phyloP scores from a whole-genome alignment of 2,888 invertebrate genomes.

The Dicranocentrus wangi region DNA sequence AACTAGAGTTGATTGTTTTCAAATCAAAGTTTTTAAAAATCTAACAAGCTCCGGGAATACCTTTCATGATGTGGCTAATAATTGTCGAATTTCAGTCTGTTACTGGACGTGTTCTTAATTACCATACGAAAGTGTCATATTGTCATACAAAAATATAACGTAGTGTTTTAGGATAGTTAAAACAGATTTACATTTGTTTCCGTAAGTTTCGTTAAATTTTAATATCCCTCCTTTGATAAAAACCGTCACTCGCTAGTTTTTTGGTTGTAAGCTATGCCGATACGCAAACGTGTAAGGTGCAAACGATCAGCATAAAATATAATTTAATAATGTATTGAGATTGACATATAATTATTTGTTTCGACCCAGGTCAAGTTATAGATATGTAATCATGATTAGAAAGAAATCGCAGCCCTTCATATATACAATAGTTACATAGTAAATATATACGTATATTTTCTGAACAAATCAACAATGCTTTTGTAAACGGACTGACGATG shows the following conservation, averaged over 20 bases:
- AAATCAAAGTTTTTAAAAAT: not conserved
- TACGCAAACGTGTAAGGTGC: not conserved
- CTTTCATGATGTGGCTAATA: no score
- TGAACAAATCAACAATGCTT: slow-evolving; percentile 2
- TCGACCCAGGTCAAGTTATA: not conserved
- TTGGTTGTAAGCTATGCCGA: no score
- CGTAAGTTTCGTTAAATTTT: no score
- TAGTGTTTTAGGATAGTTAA: not conserved
- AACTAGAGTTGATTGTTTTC: slow-evolving; percentile 4
- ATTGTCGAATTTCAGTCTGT: slow-evolving; percentile 7
- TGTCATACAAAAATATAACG: slow-evolving; percentile 36
- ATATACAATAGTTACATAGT: not conserved
- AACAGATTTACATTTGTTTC: no score
- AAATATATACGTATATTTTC: slow-evolving; percentile 4
- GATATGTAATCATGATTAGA: not conserved
- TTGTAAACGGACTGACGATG: slow-evolving; percentile 1
- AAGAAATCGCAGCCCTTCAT: slow-evolving; percentile 1
- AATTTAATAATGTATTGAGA: not conserved
- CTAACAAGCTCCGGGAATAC: no score
- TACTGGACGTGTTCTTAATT: slow-evolving; percentile 42
- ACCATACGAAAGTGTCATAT: slow-evolving; percentile 51
- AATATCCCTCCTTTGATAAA: no score
- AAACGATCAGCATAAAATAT: slow-evolving; percentile 5
- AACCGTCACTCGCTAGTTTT: not conserved
- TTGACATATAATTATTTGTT: no score